Base-by-base conservation (phyloP, 2,888 invertebrate genomes). In the Macaria notata region DNA sequence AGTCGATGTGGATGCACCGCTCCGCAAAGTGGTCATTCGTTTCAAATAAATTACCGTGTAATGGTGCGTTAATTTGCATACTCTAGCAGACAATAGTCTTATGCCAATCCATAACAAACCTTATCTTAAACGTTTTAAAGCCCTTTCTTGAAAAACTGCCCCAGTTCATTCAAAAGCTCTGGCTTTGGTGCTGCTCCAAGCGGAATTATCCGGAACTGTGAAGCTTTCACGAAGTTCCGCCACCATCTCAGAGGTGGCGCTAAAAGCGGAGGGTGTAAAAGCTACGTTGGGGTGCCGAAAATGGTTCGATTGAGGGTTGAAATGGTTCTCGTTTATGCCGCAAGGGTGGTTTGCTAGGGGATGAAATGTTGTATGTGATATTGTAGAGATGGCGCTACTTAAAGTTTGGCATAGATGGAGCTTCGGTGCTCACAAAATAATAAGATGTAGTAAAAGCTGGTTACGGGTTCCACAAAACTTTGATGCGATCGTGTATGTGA, bases 31-130 rank as follows among this genome's bases (percentile, higher is more conserved):
- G 92, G 90, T 92, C 92, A 92, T 91, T 92, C 91, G 84, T 87
- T 89, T 89, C 86, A 91, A 88, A 92, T 92, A 92, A 91, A 92
- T 92, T 90, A 90, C 90, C 86, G 84, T 88, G 88, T 91, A 92
- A 92, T 90, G 84, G 89, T 79, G 79, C 80, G 81, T 83, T 88
- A 84, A 92, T 92, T 92, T 92, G 88, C 92, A 92, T 92, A 92
- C 87, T 85, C 78, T 78, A 80, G 76, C 73, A 65, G 77, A 72
- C 74, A 65, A 70, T 68, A 69, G 66, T 61, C 66, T 70, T 56
- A 66, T 63, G 55, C 58, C 70, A 76, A 56, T 57, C 75, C 41
- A 83, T 83, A 79, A 63, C 64, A 71, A 75, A 79, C 84, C 78
- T 70, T 84, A 74, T 72, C 42, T 54, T 49, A 33, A 56, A 19